Percentiles rank a stretch among this genome's conserved stretches.
Conservation (phyloP, 2,797 vertebrate genomes). For the Poecilia wingei region DNA sequence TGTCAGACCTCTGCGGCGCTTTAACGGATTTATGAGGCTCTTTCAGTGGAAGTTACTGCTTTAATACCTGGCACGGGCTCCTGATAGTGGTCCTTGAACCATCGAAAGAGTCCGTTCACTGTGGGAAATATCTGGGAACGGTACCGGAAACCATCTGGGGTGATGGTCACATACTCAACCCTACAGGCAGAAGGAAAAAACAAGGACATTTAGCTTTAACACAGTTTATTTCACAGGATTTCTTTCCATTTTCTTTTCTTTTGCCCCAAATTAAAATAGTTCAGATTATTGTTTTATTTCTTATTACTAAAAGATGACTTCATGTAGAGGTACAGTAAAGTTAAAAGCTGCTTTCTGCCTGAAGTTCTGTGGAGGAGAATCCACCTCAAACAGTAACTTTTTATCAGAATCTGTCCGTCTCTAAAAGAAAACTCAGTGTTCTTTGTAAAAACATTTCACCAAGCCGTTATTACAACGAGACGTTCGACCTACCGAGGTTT, state of each 20-base stretch:
- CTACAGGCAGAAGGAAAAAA: constrained; percentile 64
- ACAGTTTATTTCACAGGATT: too few relatives aligned
- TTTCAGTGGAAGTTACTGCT: background rate
- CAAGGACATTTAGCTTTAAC: too few relatives aligned
- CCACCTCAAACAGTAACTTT: background rate
- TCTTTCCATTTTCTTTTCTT: background rate
- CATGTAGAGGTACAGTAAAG: background rate
- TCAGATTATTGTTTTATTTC: background rate
- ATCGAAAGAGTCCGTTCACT: constrained; percentile 96
- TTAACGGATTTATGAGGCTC: background rate
- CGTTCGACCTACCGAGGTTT: constrained; percentile 90
- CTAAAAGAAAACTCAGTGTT: background rate
- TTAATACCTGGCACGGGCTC: constrained; percentile 95
- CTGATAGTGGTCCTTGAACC: constrained; percentile 99
- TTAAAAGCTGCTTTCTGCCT: background rate
- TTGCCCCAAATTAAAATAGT: too few relatives aligned
- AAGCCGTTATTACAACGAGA: background rate
- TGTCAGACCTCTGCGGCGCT: background rate
- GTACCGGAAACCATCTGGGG: constrained; percentile 96
- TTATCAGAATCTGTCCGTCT: background rate
- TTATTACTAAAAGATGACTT: background rate
- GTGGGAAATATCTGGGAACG: constrained; percentile 94
- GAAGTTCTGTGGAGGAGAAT: background rate
- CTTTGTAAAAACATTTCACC: too few relatives aligned
- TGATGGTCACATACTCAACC: constrained; percentile 96